Percentiles rank a stretch among this genome's conserved stretches.
Evolutionary conservation across 2,888 invertebrate genomes (phyloP).

Genomic region (Noctua fimbriata): DNA sequence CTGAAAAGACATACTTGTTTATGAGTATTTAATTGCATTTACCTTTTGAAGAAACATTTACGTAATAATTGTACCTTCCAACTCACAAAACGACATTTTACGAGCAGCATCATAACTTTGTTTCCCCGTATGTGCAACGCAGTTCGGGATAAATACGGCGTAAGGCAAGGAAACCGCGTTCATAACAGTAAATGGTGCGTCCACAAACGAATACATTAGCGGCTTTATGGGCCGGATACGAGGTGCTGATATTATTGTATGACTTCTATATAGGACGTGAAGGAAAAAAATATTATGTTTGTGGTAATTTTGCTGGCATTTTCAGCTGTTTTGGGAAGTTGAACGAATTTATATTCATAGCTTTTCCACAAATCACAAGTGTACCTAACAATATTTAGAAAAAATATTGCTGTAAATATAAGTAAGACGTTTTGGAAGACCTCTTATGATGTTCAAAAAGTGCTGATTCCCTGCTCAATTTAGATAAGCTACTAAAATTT

Average conservation of each 20-base stretch:
- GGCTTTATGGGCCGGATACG: slow-evolving; percentile 79
- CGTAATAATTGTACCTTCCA: not conserved
- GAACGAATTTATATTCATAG: not conserved
- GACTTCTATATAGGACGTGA: slow-evolving; percentile 54
- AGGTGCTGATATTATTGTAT: slow-evolving; percentile 69
- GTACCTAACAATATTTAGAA: not conserved
- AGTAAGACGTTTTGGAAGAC: not conserved
- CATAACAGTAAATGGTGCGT: slow-evolving; percentile 84
- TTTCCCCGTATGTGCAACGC: slow-evolving; percentile 38
- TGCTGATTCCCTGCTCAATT: too few relatives aligned
- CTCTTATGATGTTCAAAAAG: too few relatives aligned
- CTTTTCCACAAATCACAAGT: not conserved
- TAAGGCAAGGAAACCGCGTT: slow-evolving; percentile 77
- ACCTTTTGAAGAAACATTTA: not conserved
- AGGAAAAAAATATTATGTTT: slow-evolving; percentile 22
- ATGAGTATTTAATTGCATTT: not conserved
- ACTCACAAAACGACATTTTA: slow-evolving; percentile 19
- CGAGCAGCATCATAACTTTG: slow-evolving; percentile 37
- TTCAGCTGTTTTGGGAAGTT: not conserved
- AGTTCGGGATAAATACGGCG: slow-evolving; percentile 76
- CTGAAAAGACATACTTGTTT: too few relatives aligned
- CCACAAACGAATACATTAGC: slow-evolving; percentile 80
- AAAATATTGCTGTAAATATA: not conserved
- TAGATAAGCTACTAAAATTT: too few relatives aligned
- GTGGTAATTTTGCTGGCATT: slow-evolving; percentile 40